A percentile compares a stretch with the other conserved stretches of the same genome.
phyloP scores from a whole-genome alignment of 1,140 invertebrate genomes.

The Homalodisca vitripennis region DNA sequence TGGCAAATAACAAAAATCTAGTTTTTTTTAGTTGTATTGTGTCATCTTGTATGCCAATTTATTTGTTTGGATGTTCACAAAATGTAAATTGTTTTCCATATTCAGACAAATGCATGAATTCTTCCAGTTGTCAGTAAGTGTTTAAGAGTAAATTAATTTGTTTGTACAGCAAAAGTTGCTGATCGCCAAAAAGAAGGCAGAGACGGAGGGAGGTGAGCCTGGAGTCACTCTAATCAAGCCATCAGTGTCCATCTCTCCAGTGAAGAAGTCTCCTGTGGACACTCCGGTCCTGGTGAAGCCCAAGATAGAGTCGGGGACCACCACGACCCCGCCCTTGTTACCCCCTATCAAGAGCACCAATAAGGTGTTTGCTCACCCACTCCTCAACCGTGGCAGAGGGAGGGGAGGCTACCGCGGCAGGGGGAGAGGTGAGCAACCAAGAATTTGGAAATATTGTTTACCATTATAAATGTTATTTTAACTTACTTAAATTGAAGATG shows the following conservation, averaged over 20 bases:
- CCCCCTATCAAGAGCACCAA: slow-evolving; percentile 4
- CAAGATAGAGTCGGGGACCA: not conserved
- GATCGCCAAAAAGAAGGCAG: slow-evolving; percentile 50
- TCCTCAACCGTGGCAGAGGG: slow-evolving; percentile 41
- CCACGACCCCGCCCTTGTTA: too few species aligned
- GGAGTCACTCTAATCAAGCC: slow-evolving; percentile 38
- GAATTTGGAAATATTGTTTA: too few species aligned
- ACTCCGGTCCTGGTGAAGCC: not conserved
- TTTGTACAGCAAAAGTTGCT: slow-evolving; percentile 51
- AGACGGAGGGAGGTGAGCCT: slow-evolving; percentile 49
- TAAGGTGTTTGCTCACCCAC: slow-evolving; percentile 43
- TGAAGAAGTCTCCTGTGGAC: not conserved
- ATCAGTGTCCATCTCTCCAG: not conserved
- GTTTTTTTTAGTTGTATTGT: too few species aligned
- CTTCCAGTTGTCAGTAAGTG: too few species aligned
- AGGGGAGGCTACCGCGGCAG: slow-evolving; percentile 39
- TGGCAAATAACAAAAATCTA: too few species aligned
- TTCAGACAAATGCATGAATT: too few species aligned
- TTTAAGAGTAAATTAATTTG: too few species aligned
- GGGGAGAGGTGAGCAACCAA: slow-evolving; percentile 6
- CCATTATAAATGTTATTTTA: too few species aligned
- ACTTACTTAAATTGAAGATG: too few species aligned
- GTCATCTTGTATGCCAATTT: too few species aligned
- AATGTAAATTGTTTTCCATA: too few species aligned
- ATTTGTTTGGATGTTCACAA: too few species aligned